Percentiles rank a stretch among this genome's conserved stretches.
Conservation (phyloP, 2,113 vertebrate genomes). For the Poecile atricapillus region DNA sequence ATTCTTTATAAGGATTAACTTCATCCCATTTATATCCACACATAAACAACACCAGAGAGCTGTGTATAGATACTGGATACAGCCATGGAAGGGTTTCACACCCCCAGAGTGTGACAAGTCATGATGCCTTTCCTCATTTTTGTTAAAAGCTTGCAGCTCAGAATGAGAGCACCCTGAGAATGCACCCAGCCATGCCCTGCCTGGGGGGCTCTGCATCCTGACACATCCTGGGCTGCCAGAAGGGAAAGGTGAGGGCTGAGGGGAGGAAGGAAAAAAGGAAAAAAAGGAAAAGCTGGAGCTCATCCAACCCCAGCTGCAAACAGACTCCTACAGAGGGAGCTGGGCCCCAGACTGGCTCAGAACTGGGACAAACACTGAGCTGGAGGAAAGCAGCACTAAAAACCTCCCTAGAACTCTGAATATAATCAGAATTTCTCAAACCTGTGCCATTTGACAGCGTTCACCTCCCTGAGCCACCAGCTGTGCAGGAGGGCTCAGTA, state of each 20-base stretch:
- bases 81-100: not conserved
- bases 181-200: not conserved
- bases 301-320: not conserved
- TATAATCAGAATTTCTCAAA: not conserved
- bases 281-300: not conserved
- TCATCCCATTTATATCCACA: not conserved
- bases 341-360: not conserved
- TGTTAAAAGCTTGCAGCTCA: not conserved
- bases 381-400: not conserved
- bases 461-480: not conserved
- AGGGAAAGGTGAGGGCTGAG: not conserved
- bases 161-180: rapidly evolving
- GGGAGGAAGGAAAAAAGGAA: not conserved
- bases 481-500: not conserved
- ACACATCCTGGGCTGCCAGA: not conserved
- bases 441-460: not conserved
- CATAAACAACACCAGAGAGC: not conserved
- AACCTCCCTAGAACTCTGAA: not conserved
- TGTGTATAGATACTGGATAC: not conserved
- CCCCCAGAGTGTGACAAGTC: not conserved
- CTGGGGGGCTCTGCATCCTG: not conserved
- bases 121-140: not conserved
- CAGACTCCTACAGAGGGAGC: not conserved
- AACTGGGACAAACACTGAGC: not conserved
- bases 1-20: not conserved